phyloP scores from a whole-genome alignment of 1,140 invertebrate species.

The Lepidurus apus region DNA sequence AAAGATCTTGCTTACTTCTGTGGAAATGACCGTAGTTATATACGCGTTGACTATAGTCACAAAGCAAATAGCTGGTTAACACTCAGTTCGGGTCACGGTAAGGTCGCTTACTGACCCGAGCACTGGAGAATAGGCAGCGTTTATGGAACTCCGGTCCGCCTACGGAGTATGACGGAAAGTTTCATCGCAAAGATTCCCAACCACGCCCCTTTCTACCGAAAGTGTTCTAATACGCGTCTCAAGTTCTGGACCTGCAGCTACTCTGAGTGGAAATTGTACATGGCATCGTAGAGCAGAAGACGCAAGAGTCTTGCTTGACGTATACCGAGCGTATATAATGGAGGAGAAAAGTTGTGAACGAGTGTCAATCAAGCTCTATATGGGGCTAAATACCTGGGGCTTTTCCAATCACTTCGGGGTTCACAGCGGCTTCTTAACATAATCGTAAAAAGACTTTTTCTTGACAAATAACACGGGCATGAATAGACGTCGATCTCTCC shows the following conservation, averaged over 20 bases:
- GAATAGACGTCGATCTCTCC: background rate
- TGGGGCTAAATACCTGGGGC: background rate
- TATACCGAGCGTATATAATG: background rate
- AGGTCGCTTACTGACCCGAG: constrained; percentile 1
- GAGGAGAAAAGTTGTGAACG: background rate
- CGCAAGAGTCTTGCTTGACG: background rate
- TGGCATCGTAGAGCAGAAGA: background rate
- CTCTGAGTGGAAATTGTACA: background rate
- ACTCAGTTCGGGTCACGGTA: background rate
- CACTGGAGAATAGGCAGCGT: constrained; percentile 2
- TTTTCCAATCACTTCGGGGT: constrained; percentile 9
- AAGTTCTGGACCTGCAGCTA: background rate
- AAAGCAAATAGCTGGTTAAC: background rate
- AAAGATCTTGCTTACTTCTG: too few species aligned
- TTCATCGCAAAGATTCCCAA: background rate
- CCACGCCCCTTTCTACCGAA: constrained; percentile 3
- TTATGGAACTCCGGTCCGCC: constrained; percentile 1
- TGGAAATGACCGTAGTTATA: background rate
- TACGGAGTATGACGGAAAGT: background rate
- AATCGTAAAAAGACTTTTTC: constrained; percentile 4
- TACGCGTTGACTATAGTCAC: background rate
- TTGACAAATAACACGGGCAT: background rate
- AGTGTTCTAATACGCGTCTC: background rate
- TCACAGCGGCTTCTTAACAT: background rate
- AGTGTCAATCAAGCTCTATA: background rate